These are phyloP conservation scores for Chaenodraco wilsoni DNA, from an alignment of 2,797 vertebrate genomes.

Conservation along the genomic window DNA sequence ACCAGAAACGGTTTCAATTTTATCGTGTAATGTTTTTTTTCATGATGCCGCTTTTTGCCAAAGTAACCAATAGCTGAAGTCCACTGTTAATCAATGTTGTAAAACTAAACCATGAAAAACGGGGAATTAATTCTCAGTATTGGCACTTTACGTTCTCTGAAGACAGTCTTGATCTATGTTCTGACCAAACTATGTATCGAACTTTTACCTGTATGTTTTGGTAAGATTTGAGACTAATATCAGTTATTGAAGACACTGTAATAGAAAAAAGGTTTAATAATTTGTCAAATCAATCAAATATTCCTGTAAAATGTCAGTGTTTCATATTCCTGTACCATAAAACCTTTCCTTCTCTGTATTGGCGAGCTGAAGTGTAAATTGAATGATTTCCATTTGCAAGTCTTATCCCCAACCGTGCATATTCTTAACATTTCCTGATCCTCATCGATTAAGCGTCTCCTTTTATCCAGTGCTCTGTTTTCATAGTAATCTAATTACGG, in stretches of 20 bases:
- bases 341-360: slow-evolving; percentile 1
- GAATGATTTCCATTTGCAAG: slow-evolving; percentile 11
- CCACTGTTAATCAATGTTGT: slow-evolving; percentile 19
- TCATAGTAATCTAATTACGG: slow-evolving; percentile 58
- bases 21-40: not conserved
- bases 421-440: slow-evolving; percentile 37
- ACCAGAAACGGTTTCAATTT: not conserved
- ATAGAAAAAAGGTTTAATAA: slow-evolving; percentile 5
- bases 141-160: slow-evolving; percentile 1
- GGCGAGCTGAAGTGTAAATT: slow-evolving; percentile 30
- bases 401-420: slow-evolving; percentile 34
- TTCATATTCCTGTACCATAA: slow-evolving; percentile 38
- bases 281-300: slow-evolving; percentile 18
- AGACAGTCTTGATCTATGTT: slow-evolving; percentile 30
- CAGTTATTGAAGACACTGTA: slow-evolving; percentile 22
- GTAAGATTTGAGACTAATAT: slow-evolving; percentile 8
- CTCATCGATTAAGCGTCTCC: slow-evolving; percentile 45
- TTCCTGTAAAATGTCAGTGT: slow-evolving; percentile 39
- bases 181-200: slow-evolving; percentile 17
- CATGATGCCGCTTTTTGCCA: not conserved
- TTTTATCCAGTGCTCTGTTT: slow-evolving; percentile 50
- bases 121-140: not conserved
- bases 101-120: slow-evolving; percentile 9
- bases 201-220: slow-evolving; percentile 41
- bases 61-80: not conserved